A percentile compares a stretch with the other conserved stretches of the same genome.
Conservation (phyloP, 2,888 invertebrate species). For the Onthophagus sagittarius region DNA sequence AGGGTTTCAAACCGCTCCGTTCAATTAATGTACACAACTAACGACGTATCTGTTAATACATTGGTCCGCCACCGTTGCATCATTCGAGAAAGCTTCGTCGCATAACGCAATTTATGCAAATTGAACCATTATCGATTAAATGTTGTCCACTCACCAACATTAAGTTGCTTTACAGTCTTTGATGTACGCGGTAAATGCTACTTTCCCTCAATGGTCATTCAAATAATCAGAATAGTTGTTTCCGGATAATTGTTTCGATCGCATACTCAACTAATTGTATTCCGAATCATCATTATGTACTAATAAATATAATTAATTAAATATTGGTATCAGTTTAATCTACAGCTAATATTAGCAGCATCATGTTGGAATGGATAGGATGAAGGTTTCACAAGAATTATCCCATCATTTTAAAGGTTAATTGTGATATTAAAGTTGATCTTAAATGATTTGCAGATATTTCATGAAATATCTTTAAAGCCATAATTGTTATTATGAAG, state of each 20-base stretch:
- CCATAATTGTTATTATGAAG: no score
- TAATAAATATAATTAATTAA: no score
- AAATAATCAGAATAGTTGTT: neutral
- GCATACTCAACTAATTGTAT: neutral
- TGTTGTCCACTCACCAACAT: neutral
- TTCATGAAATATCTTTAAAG: no score
- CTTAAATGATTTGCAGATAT: no score
- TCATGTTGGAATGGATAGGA: no score
- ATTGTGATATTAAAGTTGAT: no score
- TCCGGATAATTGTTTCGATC: neutral
- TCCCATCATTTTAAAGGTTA: no score
- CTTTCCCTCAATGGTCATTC: neutral
- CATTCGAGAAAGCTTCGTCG: neutral
- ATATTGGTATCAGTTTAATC: no score
- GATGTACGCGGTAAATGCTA: neutral
- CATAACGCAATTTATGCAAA: neutral
- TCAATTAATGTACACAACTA: neutral
- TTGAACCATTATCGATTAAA: neutral
- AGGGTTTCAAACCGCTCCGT: neutral
- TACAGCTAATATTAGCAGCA: no score
- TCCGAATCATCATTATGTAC: neutral
- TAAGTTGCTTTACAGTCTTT: neutral
- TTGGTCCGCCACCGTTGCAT: neutral
- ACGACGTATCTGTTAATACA: neutral
- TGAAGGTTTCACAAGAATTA: no score